These are phyloP conservation scores for Hydroisotoma schaefferi DNA, from an alignment of 2,888 invertebrate species.

Conservation along the genomic window DNA sequence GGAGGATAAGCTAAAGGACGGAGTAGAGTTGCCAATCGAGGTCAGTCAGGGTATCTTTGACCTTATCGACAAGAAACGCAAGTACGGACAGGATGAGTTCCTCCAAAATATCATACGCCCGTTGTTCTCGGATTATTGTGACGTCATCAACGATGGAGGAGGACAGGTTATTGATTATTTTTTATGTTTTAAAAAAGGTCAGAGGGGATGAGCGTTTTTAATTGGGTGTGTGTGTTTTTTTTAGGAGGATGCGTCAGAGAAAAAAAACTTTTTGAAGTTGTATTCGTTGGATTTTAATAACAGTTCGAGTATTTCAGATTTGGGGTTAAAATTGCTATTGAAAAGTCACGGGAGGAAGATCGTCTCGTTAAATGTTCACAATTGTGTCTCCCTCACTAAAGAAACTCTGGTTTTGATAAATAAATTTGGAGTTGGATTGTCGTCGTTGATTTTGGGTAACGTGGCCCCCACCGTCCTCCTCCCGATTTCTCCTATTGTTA, in stretches of 20 bases:
- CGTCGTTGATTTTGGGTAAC: conserved; percentile 68
- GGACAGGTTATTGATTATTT: conserved; percentile 3
- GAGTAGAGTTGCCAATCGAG: conserved; percentile 65
- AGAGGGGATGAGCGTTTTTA: no score
- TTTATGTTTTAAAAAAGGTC: no score
- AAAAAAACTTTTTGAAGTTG: no score
- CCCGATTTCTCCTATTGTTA: neutral
- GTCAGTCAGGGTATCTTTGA: conserved; percentile 68
- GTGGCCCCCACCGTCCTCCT: conserved; percentile 53
- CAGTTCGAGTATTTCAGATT: conserved; percentile 12
- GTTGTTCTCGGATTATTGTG: conserved; percentile 4
- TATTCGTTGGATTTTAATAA: no score
- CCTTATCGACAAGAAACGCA: conserved; percentile 48
- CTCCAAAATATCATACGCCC: conserved; percentile 8
- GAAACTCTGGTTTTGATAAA: conserved; percentile 66
- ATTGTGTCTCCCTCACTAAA: conserved; percentile 66
- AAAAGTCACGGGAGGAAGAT: conserved; percentile 59
- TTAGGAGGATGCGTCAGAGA: no score
- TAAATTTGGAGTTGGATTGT: conserved; percentile 64
- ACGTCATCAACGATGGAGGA: conserved; percentile 4
- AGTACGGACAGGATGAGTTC: neutral
- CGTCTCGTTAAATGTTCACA: conserved; percentile 69
- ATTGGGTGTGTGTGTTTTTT: no score
- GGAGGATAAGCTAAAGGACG: conserved; percentile 8
- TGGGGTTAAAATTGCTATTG: neutral